These are phyloP conservation scores for Rallus crepitans DNA, from an alignment of 2,797 vertebrate species.

Conservation along the genomic window DNA sequence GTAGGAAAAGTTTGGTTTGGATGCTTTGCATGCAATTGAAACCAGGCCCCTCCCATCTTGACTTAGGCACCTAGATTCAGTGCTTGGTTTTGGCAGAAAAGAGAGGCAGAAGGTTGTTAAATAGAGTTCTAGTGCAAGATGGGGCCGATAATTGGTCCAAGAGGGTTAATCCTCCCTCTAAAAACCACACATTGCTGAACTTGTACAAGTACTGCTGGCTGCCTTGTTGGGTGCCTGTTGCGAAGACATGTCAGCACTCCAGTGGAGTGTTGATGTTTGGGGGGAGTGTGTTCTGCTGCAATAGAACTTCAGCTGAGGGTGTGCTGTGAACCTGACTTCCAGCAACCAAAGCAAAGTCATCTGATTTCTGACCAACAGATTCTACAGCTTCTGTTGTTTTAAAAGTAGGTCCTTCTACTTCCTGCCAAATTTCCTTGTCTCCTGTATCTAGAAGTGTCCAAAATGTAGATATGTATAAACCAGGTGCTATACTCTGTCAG, in stretches of 20 bases:
- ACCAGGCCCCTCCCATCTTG: neutral
- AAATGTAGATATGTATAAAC: neutral
- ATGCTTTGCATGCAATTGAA: neutral
- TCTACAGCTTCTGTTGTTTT: neutral
- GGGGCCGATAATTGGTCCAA: neutral
- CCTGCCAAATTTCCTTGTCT: neutral
- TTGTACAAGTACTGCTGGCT: neutral
- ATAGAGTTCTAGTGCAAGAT: neutral
- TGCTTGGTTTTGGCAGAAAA: neutral
- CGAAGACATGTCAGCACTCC: neutral
- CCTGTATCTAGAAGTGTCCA: neutral
- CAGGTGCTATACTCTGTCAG: neutral
- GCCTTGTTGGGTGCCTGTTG: accelerated
- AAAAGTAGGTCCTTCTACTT: neutral
- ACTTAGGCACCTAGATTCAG: neutral
- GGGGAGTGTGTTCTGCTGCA: neutral
- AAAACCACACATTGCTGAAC: neutral
- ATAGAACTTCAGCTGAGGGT: neutral
- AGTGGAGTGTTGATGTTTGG: neutral
- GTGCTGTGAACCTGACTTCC: neutral
- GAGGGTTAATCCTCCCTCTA: neutral
- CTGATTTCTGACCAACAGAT: neutral
- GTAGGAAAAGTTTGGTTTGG: neutral
- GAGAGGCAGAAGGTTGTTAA: neutral
- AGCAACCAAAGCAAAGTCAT: neutral